phyloP scores from a whole-genome alignment of 2,888 invertebrate species.

The Tubulanus polymorphus region DNA sequence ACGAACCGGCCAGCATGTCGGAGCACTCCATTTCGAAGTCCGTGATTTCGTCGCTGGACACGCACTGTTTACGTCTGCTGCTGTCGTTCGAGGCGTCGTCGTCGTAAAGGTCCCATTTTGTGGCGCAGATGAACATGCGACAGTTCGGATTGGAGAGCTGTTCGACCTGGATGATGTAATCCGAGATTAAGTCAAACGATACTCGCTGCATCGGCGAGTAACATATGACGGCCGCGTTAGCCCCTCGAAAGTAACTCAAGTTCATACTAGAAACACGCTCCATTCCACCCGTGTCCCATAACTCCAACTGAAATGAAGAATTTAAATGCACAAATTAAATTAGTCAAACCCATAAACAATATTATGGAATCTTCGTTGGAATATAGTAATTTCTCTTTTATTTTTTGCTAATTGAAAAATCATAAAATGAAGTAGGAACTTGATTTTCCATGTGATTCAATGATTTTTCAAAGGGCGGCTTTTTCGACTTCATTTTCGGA shows the following conservation, averaged over 20 bases:
- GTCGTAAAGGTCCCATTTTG: constrained; percentile 79
- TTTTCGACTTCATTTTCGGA: too few relatives aligned
- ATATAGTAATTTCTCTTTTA: too few relatives aligned
- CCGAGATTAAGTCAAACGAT: constrained; percentile 86
- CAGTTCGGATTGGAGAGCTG: constrained; percentile 69
- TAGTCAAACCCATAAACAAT: too few relatives aligned
- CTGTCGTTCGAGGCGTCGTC: too few relatives aligned
- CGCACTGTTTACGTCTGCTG: constrained; percentile 38
- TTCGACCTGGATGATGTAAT: constrained; percentile 88
- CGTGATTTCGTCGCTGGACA: constrained; percentile 83
- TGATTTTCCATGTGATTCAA: too few relatives aligned
- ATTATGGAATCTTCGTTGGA: too few relatives aligned
- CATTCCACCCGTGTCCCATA: constrained; percentile 97
- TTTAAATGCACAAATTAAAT: not conserved
- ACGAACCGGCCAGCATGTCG: constrained; percentile 80
- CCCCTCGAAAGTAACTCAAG: constrained; percentile 92
- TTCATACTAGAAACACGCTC: constrained; percentile 93
- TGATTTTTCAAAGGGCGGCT: too few relatives aligned
- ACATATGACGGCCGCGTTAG: constrained; percentile 88
- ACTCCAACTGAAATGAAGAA: constrained; percentile 67
- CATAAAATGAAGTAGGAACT: too few relatives aligned
- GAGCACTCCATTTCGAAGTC: constrained; percentile 83
- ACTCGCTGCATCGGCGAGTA: constrained; percentile 87
- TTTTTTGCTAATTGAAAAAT: too few relatives aligned
- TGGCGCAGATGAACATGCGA: constrained; percentile 90